These are phyloP conservation scores for Sebastes kiyomatsui DNA, from an alignment of 2,797 vertebrate species.

Conservation along the genomic window DNA sequence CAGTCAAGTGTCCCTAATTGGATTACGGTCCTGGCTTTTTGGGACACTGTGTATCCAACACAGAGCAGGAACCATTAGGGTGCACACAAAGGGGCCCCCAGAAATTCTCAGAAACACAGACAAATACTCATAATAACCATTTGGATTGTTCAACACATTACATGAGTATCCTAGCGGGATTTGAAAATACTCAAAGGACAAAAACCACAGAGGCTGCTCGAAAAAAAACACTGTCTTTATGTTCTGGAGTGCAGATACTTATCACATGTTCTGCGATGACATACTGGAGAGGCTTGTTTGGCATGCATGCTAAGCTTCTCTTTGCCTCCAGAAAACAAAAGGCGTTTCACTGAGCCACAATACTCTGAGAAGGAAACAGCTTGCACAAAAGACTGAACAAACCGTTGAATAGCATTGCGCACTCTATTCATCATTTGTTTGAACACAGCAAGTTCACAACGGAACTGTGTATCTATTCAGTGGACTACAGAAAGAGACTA, in stretches of 20 bases:
- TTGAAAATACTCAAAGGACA: not conserved
- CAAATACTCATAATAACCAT: conserved; percentile 4
- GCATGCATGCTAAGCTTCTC: conserved; percentile 27
- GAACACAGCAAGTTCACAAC: conserved; percentile 45
- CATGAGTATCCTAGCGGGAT: not conserved
- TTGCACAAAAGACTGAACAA: conserved; percentile 36
- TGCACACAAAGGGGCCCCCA: conserved; percentile 13
- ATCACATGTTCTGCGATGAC: conserved; percentile 30
- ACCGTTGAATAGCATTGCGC: conserved; percentile 4
- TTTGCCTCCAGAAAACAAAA: conserved; percentile 49
- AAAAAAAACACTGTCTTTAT: not conserved
- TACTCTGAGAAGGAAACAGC: conserved; percentile 42
- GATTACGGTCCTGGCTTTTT: conserved; percentile 69
- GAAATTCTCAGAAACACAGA: not conserved
- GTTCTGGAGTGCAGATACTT: conserved; percentile 28
- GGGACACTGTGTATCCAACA: conserved; percentile 15
- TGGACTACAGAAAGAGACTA: conserved; percentile 11
- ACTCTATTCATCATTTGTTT: conserved; percentile 34
- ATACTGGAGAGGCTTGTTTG: conserved; percentile 36
- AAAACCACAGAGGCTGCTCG: conserved; percentile 15
- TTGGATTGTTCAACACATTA: conserved; percentile 15
- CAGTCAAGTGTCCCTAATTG: conserved; percentile 81
- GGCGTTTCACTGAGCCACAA: conserved; percentile 23
- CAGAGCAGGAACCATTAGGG: not conserved
- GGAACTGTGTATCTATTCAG: conserved; percentile 3